Evolutionary conservation across 35 echinoderm and acorn worm species (phyloP).

Genomic region (Hemicentrotus pulcherrimus): DNA sequence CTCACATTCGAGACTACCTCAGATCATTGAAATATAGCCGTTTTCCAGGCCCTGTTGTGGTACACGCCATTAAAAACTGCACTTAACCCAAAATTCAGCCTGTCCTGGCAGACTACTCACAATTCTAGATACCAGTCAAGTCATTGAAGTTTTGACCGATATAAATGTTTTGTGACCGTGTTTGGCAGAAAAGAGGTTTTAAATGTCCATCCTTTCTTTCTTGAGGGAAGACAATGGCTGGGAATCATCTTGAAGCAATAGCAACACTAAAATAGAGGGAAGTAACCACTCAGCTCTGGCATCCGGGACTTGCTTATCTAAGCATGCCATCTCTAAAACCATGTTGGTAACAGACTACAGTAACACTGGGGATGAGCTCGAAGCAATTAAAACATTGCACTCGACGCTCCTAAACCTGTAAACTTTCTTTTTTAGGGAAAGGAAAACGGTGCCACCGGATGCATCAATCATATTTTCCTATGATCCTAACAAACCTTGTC

Average conservation of each 20-base stretch:
- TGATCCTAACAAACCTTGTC: no score
- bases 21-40: no score
- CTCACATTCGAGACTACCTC: no score
- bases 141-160: no score
- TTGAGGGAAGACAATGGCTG: background rate
- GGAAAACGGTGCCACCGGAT: background rate
- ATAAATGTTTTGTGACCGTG: background rate
- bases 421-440: background rate
- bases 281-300: slow-evolving; percentile 31
- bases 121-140: no score
- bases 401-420: background rate
- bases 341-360: no score
- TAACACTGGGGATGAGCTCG: background rate
- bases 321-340: background rate
- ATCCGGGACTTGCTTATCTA: slow-evolving; percentile 22
- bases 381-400: background rate
- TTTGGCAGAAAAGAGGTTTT: background rate
- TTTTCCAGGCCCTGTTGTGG: no score
- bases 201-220: background rate
- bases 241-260: slow-evolving; percentile 1
- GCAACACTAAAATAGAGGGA: background rate
- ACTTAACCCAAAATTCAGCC: no score
- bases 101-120: no score
- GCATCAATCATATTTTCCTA: background rate
- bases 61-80: no score